Evolutionary conservation across 2,797 vertebrate genomes (phyloP).

Genomic region (Cyclura pinguis): DNA sequence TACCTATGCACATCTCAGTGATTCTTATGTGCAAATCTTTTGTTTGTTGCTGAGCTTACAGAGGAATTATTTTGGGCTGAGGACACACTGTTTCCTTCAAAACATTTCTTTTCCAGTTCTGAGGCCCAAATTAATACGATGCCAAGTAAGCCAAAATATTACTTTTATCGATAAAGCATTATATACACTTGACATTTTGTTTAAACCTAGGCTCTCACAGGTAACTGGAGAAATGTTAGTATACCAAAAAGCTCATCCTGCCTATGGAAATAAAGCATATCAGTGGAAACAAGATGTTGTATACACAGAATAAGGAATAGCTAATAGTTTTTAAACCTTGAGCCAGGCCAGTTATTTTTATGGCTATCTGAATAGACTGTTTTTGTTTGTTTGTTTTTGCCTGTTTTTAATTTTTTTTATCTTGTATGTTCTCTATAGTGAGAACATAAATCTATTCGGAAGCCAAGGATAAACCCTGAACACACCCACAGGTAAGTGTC

Average conservation of each 20-base stretch:
- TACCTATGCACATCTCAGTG: neutral
- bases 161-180: no score
- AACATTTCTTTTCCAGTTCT: neutral
- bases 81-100: neutral
- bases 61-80: neutral
- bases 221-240: neutral
- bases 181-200: neutral
- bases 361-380: neutral
- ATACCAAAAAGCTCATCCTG: neutral
- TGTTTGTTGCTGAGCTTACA: neutral
- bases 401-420: neutral
- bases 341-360: neutral
- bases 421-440: neutral
- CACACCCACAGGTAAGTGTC: no score
- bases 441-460: neutral
- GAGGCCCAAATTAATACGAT: neutral
- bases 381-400: neutral
- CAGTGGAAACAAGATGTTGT: neutral
- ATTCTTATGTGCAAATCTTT: neutral
- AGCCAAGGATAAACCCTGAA: neutral
- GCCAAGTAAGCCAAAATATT: neutral
- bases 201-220: neutral
- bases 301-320: neutral
- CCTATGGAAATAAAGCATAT: neutral
- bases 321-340: neutral